Evolutionary conservation across 1,140 invertebrate genomes (phyloP).

Genomic region (Ruditapes philippinarum): DNA sequence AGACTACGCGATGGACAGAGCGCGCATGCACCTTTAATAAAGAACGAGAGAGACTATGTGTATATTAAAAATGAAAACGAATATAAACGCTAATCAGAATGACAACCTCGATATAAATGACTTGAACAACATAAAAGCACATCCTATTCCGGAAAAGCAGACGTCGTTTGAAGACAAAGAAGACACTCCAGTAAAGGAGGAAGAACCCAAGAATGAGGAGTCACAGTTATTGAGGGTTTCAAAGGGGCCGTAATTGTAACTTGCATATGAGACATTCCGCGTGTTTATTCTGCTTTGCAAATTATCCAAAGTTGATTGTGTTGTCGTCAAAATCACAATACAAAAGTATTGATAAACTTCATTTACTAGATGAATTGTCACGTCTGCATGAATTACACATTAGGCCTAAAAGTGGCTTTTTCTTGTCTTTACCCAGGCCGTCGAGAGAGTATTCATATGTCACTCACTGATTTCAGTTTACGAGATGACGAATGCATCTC

Average conservation of each 20-base stretch:
- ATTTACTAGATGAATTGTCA: neutral
- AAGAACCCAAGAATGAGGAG: neutral
- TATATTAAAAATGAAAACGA: constrained; percentile 1
- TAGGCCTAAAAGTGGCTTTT: neutral
- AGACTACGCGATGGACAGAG: neutral
- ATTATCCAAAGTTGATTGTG: constrained; percentile 39
- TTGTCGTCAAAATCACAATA: neutral
- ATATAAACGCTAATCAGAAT: neutral
- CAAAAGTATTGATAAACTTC: constrained; percentile 4
- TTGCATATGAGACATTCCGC: constrained; percentile 45
- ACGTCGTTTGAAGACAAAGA: neutral
- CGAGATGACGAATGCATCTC: constrained; percentile 2
- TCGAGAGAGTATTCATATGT: constrained; percentile 36
- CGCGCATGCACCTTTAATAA: neutral
- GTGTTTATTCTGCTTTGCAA: constrained; percentile 58
- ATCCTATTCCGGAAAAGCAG: neutral
- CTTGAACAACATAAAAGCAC: neutral
- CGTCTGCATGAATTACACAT: neutral
- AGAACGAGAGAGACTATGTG: constrained; percentile 27
- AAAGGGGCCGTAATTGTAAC: neutral
- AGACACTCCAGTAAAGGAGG: neutral
- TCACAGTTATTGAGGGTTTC: neutral
- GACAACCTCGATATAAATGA: neutral
- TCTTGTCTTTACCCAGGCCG: neutral
- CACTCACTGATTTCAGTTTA: constrained; percentile 21